These are phyloP conservation scores for Acanthaster planci DNA, from an alignment of 35 echinoderm and acorn worm genomes.

Conservation along the genomic window DNA sequence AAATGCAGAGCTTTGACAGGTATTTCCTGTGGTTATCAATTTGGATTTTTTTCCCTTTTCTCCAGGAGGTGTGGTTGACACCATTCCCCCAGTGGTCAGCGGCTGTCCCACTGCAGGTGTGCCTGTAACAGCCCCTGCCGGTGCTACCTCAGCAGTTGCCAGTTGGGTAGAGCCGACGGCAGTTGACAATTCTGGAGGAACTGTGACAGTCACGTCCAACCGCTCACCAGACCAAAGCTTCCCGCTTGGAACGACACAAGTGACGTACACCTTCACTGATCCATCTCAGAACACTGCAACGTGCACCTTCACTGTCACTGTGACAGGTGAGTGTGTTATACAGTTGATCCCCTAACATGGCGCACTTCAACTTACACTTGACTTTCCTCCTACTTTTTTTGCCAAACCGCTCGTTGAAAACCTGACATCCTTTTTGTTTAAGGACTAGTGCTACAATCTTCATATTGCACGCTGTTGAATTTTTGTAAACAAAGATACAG, in stretches of 20 bases:
- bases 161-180: constrained; percentile 57
- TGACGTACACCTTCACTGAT: constrained; percentile 49
- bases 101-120: constrained; percentile 40
- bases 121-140: neutral
- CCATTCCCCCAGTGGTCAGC: constrained; percentile 43
- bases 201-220: neutral
- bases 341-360: neutral
- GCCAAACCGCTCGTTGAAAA: neutral
- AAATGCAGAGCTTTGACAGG: no score
- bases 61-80: neutral
- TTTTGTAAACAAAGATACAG: no score
- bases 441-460: neutral
- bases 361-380: no score
- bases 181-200: constrained; percentile 51
- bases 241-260: constrained; percentile 10
- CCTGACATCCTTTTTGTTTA: neutral
- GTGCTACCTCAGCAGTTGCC: neutral
- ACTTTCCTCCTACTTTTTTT: neutral
- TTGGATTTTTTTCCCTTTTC: no score
- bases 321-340: constrained; percentile 23
- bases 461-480: no score
- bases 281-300: constrained; percentile 20
- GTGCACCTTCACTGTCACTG: constrained; percentile 41
- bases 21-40: no score
- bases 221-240: constrained; percentile 4